Evolutionary conservation across 2,888 invertebrate genomes (phyloP).

Genomic region (Ceraclea dissimilis): DNA sequence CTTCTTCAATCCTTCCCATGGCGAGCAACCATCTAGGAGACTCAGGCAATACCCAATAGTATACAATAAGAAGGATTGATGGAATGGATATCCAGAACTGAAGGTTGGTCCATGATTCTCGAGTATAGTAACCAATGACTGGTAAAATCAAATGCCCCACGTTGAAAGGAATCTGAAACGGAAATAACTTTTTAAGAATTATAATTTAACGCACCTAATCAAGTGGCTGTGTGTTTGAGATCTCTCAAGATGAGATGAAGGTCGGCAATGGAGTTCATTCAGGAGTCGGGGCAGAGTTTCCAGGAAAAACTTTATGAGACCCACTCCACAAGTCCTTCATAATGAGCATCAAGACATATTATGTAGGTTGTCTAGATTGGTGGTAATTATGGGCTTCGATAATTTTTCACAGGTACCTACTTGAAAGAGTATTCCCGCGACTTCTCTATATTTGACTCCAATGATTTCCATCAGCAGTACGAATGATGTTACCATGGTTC

Average conservation of each 20-base stretch:
- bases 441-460: conserved; percentile 49
- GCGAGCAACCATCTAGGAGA: conserved; percentile 76
- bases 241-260: no score
- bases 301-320: no score
- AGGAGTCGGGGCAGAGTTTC: no score
- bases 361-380: no score
- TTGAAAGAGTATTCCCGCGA: conserved; percentile 14
- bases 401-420: no score
- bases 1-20: conserved; percentile 55
- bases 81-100: conserved; percentile 61
- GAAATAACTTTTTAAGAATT: no score
- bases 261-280: no score
- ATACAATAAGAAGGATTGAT: conserved; percentile 54
- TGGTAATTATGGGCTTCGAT: no score
- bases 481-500: conserved; percentile 65
- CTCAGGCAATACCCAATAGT: conserved; percentile 69
- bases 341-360: no score
- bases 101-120: conserved; percentile 57
- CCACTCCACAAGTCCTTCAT: no score
- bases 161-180: conserved; percentile 62
- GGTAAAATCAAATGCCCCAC: conserved; percentile 59
- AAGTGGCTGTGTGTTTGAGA: no score
- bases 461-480: conserved; percentile 61
- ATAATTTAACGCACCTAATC: no score
- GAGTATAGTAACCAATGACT: conserved; percentile 54